Percentiles rank a stretch among this genome's conserved stretches.
phyloP scores from a whole-genome alignment of 2,113 vertebrate species.

The Argyrosomus japonicus region DNA sequence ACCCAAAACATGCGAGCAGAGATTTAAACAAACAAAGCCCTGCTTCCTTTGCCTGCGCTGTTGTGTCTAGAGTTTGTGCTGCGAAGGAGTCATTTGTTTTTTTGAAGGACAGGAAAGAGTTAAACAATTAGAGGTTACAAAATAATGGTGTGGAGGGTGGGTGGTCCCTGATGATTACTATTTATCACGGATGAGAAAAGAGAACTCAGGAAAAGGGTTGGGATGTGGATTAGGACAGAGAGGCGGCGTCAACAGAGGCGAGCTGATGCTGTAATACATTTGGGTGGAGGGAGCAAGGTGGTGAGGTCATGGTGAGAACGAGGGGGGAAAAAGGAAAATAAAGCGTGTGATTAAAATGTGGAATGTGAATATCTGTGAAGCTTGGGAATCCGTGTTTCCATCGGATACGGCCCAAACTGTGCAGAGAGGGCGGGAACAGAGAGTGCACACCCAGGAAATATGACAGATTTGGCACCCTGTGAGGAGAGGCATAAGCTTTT shows the following conservation, averaged over 20 bases:
- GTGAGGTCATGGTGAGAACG: slow-evolving; percentile 76
- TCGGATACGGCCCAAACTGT: slow-evolving; percentile 36
- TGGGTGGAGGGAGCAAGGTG: slow-evolving; percentile 71
- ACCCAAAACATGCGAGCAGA: slow-evolving; percentile 20
- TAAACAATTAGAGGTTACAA: slow-evolving; percentile 75
- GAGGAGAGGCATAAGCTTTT: slow-evolving; percentile 28
- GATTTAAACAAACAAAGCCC: slow-evolving; percentile 29
- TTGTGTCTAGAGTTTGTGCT: slow-evolving; percentile 34
- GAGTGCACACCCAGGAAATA: slow-evolving; percentile 58
- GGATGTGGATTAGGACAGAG: slow-evolving; percentile 53
- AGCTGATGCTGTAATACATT: slow-evolving; percentile 38
- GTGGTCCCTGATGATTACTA: slow-evolving; percentile 70
- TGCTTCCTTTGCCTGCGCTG: slow-evolving; percentile 50
- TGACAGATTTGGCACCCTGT: slow-evolving; percentile 30
- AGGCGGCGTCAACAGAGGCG: not conserved
- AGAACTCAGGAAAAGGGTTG: slow-evolving; percentile 64
- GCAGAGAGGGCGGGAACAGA: slow-evolving; percentile 27
- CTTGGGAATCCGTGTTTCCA: slow-evolving; percentile 62
- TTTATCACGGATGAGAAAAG: slow-evolving; percentile 71
- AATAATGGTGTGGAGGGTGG: slow-evolving; percentile 64
- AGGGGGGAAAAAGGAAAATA: slow-evolving; percentile 44
- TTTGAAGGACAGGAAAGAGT: slow-evolving; percentile 78
- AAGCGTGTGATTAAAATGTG: slow-evolving; percentile 63
- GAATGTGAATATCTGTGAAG: slow-evolving; percentile 67
- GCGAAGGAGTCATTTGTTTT: slow-evolving; percentile 56